These are phyloP conservation scores for Coregonus suidteri DNA, from an alignment of 2,797 vertebrate species.

Conservation along the genomic window DNA sequence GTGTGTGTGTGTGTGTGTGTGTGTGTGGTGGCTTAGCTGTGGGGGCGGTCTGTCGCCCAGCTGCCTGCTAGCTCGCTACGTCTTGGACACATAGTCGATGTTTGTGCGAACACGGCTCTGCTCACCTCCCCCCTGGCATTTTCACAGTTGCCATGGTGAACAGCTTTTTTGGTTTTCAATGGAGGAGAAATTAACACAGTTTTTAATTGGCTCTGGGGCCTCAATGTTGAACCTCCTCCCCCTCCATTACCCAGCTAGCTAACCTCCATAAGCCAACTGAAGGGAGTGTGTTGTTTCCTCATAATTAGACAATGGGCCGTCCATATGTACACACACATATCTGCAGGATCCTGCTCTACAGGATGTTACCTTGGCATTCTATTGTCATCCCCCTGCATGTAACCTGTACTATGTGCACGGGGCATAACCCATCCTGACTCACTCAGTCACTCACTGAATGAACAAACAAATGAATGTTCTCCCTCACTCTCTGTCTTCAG, in stretches of 20 bases:
- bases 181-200: constrained; percentile 73
- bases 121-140: constrained; percentile 42
- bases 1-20: not conserved
- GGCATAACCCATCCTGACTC: no score
- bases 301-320: not conserved
- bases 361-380: no score
- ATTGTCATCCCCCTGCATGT: no score
- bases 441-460: no score
- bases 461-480: no score
- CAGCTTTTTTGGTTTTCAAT: constrained; percentile 45
- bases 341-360: no score
- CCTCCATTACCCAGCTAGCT: constrained; percentile 35
- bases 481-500: no score
- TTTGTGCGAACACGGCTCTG: not conserved
- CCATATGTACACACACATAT: not conserved
- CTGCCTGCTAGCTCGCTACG: constrained; percentile 2
- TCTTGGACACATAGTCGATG: constrained; percentile 22
- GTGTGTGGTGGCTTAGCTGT: not conserved
- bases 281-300: not conserved
- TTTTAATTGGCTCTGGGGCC: constrained; percentile 67
- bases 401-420: no score
- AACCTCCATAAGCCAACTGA: constrained; percentile 1
- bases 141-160: constrained; percentile 75
- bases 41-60: not conserved
- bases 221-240: constrained; percentile 61